These are phyloP conservation scores for Gouania willdenowi DNA, from an alignment of 2,797 vertebrate species.

Conservation along the genomic window DNA sequence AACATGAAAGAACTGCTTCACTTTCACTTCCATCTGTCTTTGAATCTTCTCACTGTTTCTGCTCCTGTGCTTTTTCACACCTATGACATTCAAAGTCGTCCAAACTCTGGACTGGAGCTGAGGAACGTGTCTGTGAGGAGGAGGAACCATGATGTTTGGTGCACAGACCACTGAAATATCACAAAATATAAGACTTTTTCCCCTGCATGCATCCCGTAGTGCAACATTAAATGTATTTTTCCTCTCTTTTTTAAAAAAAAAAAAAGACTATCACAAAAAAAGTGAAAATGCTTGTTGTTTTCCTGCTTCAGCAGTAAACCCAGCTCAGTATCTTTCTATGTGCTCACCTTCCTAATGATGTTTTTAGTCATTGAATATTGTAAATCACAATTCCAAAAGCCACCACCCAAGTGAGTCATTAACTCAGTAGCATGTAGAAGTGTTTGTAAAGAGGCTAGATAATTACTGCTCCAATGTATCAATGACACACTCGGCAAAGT, in stretches of 20 bases:
- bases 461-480: constrained; percentile 14
- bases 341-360: not conserved
- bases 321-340: not conserved
- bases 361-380: not conserved
- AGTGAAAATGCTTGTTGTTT: too few relatives aligned
- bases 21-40: not conserved
- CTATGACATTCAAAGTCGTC: too few relatives aligned
- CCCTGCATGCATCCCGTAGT: too few relatives aligned
- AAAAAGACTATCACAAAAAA: too few relatives aligned
- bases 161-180: too few relatives aligned
- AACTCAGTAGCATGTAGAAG: constrained; percentile 8
- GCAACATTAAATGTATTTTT: too few relatives aligned
- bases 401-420: constrained; percentile 17
- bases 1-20: constrained; percentile 10
- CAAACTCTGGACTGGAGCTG: too few relatives aligned
- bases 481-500: constrained; percentile 7
- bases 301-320: not conserved
- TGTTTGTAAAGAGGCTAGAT: constrained; percentile 5
- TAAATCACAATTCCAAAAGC: constrained; percentile 22
- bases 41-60: constrained; percentile 1
- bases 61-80: too few relatives aligned
- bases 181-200: too few relatives aligned
- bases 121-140: too few relatives aligned
- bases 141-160: too few relatives aligned
- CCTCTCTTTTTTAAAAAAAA: too few relatives aligned